Percentiles rank a stretch among this genome's conserved stretches.
Evolutionary conservation across 1,140 invertebrate species (phyloP).

Genomic region (Pseudomyrmex concolor): DNA sequence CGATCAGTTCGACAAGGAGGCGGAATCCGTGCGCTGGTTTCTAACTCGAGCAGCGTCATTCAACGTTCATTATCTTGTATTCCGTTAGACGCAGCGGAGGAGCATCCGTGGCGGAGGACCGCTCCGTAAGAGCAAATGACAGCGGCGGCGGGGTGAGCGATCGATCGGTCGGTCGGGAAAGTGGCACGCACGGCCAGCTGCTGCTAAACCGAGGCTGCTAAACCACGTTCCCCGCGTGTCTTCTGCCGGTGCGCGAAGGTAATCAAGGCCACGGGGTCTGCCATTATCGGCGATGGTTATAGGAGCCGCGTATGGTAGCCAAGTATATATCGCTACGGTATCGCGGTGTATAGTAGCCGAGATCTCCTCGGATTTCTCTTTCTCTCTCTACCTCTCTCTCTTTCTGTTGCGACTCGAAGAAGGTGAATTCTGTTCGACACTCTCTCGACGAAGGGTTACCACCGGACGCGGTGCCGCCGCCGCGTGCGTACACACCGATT

Average conservation of each 20-base stretch:
- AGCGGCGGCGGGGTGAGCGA: slow-evolving; percentile 26
- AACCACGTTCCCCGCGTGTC: slow-evolving; percentile 52
- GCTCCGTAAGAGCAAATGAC: slow-evolving; percentile 57
- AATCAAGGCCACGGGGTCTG: slow-evolving; percentile 61
- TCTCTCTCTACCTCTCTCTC: slow-evolving; percentile 3
- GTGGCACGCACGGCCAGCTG: slow-evolving; percentile 58
- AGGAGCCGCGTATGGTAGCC: slow-evolving; percentile 50
- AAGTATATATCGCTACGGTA: not conserved
- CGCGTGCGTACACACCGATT: slow-evolving; percentile 64
- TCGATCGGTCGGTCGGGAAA: slow-evolving; percentile 25
- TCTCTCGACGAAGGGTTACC: slow-evolving; percentile 21
- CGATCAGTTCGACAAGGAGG: slow-evolving; percentile 14
- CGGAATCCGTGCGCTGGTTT: not conserved
- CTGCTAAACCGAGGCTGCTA: slow-evolving; percentile 32
- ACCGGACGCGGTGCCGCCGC: slow-evolving; percentile 15
- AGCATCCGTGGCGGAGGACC: slow-evolving; percentile 33
- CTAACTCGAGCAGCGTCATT: slow-evolving; percentile 57
- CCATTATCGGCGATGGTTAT: slow-evolving; percentile 59
- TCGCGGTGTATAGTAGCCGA: too few relatives aligned
- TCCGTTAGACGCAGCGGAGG: slow-evolving; percentile 57
- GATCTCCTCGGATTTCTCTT: not conserved
- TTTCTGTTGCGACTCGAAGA: not conserved
- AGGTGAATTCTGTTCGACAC: not conserved
- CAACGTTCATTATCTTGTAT: slow-evolving; percentile 58
- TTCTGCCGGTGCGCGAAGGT: slow-evolving; percentile 42